These are phyloP conservation scores for Selene dorsalis DNA, from an alignment of 2,797 vertebrate genomes.

Conservation along the genomic window DNA sequence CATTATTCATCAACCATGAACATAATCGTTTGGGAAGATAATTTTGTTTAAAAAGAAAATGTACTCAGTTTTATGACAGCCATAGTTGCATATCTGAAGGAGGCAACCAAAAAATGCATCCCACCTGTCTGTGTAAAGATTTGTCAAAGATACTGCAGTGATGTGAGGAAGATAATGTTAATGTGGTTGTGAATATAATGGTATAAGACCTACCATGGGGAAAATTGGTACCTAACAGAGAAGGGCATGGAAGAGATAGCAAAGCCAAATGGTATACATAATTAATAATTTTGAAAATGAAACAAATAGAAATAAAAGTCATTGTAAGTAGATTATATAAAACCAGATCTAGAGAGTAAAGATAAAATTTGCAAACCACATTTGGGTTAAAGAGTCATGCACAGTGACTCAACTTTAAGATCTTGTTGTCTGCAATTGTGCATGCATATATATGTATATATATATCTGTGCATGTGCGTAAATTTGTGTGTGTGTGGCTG, in stretches of 20 bases:
- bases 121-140: not conserved
- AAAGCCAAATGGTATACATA: not conserved
- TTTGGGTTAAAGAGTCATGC: not conserved
- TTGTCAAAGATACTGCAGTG: not conserved
- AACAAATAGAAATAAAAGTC: too few relatives aligned
- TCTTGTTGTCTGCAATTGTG: conserved; percentile 22
- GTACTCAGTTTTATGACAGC: not conserved
- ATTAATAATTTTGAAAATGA: not conserved
- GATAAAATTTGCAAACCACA: too few relatives aligned
- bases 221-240: not conserved
- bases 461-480: not conserved
- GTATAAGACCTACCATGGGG: not conserved
- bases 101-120: not conserved
- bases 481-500: conserved; percentile 17
- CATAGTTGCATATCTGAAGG: not conserved
- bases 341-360: too few relatives aligned
- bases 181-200: not conserved
- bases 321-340: too few relatives aligned
- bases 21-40: not conserved
- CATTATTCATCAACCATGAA: not conserved
- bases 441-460: conserved; percentile 15
- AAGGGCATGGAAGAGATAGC: not conserved
- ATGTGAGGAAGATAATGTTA: not conserved
- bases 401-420: conserved; percentile 21
- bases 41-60: not conserved